These are phyloP conservation scores for Hydropotes inermis DNA, from an alignment of 2,113 vertebrate species.

Conservation along the genomic window DNA sequence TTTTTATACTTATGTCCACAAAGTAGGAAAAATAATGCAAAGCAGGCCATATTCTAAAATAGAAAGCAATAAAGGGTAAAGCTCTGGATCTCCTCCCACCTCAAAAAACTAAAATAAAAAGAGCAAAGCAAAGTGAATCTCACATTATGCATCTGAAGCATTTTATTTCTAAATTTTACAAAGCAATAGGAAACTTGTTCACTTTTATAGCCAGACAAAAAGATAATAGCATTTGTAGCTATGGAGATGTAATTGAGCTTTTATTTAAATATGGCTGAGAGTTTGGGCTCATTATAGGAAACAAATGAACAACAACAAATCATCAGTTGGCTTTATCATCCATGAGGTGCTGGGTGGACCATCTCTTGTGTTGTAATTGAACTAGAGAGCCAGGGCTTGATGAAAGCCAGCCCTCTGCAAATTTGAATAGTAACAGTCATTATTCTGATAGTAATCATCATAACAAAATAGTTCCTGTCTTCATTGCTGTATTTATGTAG, in stretches of 20 bases:
- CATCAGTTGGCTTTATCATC: not conserved
- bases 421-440: not conserved
- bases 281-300: slow-evolving; percentile 24
- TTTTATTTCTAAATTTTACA: slow-evolving; percentile 47
- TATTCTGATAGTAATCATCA: not conserved
- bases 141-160: not conserved
- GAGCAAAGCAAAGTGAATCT: not conserved
- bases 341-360: not conserved
- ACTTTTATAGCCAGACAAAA: slow-evolving; percentile 42
- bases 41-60: not conserved
- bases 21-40: not conserved
- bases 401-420: not conserved
- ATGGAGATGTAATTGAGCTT: slow-evolving; percentile 45
- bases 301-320: slow-evolving; percentile 36
- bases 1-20: not conserved
- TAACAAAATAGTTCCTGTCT: not conserved
- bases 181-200: slow-evolving; percentile 39
- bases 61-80: not conserved
- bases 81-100: not conserved
- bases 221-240: slow-evolving; percentile 41
- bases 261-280: slow-evolving; percentile 54
- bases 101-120: not conserved
- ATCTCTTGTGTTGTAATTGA: not conserved
- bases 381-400: not conserved
- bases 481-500: not conserved